Evolutionary conservation across 2,797 vertebrate species (phyloP), one percentile per base, ranked within the genome.

Genomic region (Salarias fasciatus): DNA sequence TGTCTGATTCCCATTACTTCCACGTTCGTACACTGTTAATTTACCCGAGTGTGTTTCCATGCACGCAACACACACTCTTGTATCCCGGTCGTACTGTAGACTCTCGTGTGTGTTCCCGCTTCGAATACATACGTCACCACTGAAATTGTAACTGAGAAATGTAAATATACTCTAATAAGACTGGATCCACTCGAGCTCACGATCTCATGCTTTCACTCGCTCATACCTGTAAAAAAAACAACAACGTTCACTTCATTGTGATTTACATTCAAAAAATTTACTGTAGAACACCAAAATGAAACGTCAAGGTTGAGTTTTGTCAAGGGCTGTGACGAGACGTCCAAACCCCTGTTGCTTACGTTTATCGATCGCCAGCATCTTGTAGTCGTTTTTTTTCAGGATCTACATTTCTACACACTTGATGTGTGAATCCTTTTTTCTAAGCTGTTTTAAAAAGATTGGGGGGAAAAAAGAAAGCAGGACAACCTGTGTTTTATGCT

Each of bases 1-100:
- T 30, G 38, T 63, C 53, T 33, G 4, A 38, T 42, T 40, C 45
- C 56, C 9, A 12, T 13, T 12, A 41, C 58, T 53, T 8, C 8
- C 62, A 30, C 48, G 24, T 8, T 42, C 71, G 8, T 31, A 31
- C 41, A 53, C 35, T 53, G 53, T 49, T 40, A n/a, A n/a, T n/a
- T n/a, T n/a, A n/a, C n/a, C 14, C 37, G 48, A 51, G 35, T 58
- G 46, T 63, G 66, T 85, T 75, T 51, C 63, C 43, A 46, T 70
- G 69, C 59, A 62, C 59, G 55, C 14, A 11, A 31, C 8, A 51
- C 8, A 51, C 48, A 1, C 18, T 24, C 18, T 29, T 30, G 14
- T 14, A 29, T n/a, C 33, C 18, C 40, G 30, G 12, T 37, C 33
- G 28, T 54, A 12, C 10, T 45, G 8, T 40, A 42, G 41, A 29